These are phyloP conservation scores for Odontamblyopus lacepedii DNA, from an alignment of 2,797 vertebrate species.

Conservation along the genomic window DNA sequence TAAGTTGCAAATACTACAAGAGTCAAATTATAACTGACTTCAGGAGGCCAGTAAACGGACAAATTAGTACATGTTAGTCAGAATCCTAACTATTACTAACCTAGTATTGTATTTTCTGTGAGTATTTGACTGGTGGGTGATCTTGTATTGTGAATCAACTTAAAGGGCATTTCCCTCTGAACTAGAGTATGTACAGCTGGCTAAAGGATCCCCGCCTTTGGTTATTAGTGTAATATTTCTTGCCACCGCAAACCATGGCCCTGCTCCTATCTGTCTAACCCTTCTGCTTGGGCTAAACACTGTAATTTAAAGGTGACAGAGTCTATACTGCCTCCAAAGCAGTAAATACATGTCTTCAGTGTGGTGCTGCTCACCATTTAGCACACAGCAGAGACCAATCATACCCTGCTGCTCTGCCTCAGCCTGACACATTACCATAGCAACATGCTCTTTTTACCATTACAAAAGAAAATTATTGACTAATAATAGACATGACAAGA, in stretches of 20 bases:
- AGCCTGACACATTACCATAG: slow-evolving; percentile 60
- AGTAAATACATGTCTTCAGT: slow-evolving; percentile 56
- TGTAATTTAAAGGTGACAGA: slow-evolving; percentile 13
- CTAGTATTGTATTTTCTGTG: too few species aligned
- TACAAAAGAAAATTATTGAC: slow-evolving; percentile 63
- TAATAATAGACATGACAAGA: slow-evolving; percentile 64
- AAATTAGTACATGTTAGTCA: too few species aligned
- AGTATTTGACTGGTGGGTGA: too few species aligned
- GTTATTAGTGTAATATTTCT: background rate
- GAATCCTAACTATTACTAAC: background rate
- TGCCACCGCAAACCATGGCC: background rate
- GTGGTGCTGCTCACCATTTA: slow-evolving; percentile 49
- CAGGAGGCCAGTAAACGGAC: too few species aligned
- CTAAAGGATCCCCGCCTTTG: background rate
- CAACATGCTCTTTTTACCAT: slow-evolving; percentile 65
- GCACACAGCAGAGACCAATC: slow-evolving; percentile 45
- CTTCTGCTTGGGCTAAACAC: slow-evolving; percentile 19
- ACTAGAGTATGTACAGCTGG: too few species aligned
- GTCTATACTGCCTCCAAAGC: slow-evolving; percentile 13
- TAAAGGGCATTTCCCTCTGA: background rate
- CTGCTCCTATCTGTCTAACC: background rate
- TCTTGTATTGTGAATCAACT: too few species aligned
- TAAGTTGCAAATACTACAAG: too few species aligned
- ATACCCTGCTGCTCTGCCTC: slow-evolving; percentile 47
- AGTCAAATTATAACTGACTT: too few species aligned